phyloP scores from a whole-genome alignment of 2,797 vertebrate species.

The Bradypodion ventrale region DNA sequence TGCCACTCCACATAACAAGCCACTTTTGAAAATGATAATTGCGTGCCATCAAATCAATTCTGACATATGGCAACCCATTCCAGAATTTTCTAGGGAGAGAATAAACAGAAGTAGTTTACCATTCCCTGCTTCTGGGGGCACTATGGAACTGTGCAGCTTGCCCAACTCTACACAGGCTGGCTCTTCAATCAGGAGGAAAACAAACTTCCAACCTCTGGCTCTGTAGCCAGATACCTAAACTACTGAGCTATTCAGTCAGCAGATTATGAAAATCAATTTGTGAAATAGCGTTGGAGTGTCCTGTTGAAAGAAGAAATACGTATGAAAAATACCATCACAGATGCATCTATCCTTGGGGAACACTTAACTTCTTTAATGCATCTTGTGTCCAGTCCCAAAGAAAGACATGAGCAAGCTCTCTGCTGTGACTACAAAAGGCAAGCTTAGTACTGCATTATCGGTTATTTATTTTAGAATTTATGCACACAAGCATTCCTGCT shows the following conservation, averaged over 20 bases:
- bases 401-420: not conserved
- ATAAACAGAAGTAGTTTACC: no score
- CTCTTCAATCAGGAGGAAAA: no score
- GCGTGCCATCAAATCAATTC: no score
- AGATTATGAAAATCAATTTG: not conserved
- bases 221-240: no score
- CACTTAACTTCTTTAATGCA: not conserved
- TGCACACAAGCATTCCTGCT: not conserved
- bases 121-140: no score
- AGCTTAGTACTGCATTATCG: no score
- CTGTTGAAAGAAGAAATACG: not conserved
- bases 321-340: not conserved
- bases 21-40: not conserved
- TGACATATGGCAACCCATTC: no score
- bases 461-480: constrained; percentile 35
- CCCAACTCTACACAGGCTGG: no score
- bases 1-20: not conserved
- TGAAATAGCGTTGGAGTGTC: not conserved
- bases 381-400: not conserved
- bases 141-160: no score
- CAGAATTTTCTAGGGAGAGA: no score
- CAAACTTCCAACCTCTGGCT: no score
- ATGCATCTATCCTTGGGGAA: not conserved
- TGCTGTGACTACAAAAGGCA: not conserved
- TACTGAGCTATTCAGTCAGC: no score